These are phyloP conservation scores for Dufourea novaeangliae DNA, from an alignment of 1,140 invertebrate species.

Conservation along the genomic window DNA sequence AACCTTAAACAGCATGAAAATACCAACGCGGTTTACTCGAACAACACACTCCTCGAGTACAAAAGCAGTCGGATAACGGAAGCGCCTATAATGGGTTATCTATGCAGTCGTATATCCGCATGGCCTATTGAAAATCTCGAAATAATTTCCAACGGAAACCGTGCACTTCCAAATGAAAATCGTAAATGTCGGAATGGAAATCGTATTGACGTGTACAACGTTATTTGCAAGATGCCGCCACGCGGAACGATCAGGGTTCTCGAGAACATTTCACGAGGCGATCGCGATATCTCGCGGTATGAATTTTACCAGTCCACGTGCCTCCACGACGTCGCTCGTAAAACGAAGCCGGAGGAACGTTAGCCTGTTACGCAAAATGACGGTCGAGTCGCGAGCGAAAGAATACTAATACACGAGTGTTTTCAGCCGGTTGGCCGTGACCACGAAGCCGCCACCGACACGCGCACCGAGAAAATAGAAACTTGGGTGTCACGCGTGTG, in stretches of 20 bases:
- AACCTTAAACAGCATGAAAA: too few species aligned
- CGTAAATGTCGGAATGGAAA: background rate
- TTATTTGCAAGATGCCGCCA: background rate
- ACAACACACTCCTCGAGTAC: too few species aligned
- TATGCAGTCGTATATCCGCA: too few species aligned
- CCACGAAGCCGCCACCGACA: conserved; percentile 25
- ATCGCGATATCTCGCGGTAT: conserved; percentile 21
- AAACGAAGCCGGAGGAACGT: conserved; percentile 32
- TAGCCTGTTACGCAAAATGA: conserved; percentile 47
- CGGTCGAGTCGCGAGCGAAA: conserved; percentile 10
- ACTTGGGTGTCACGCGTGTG: background rate
- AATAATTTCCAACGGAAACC: too few species aligned
- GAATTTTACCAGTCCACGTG: conserved; percentile 23
- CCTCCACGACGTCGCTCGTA: conserved; percentile 25
- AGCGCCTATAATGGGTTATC: too few species aligned
- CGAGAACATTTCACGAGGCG: conserved; percentile 9
- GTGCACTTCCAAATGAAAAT: background rate
- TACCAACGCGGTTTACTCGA: too few species aligned
- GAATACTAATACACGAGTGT: conserved; percentile 40
- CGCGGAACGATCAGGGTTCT: background rate
- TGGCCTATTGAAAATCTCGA: too few species aligned
- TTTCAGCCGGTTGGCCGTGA: conserved; percentile 43
- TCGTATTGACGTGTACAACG: background rate
- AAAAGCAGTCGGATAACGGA: too few species aligned
- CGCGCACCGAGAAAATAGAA: conserved; percentile 36